Conservation (phyloP, 2,888 invertebrate genomes). For the Chloroclystis v-ata region DNA sequence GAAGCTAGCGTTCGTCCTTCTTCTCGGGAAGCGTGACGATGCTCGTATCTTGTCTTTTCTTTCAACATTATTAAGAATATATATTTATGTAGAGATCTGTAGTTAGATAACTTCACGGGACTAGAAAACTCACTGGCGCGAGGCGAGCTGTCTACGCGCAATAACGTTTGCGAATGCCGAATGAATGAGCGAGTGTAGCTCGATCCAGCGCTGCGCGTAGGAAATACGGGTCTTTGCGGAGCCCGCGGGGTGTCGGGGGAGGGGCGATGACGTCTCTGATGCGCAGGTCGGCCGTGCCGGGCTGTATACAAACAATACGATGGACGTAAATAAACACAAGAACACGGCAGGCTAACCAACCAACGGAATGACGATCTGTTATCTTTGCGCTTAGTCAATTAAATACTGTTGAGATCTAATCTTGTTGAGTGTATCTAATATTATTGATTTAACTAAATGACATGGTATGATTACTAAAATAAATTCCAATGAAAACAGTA, state of each 20-base stretch:
- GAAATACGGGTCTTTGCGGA: constrained; percentile 60
- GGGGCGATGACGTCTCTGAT: constrained; percentile 69
- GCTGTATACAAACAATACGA: constrained; percentile 78
- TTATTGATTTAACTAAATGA: no score
- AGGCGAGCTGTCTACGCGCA: constrained; percentile 56
- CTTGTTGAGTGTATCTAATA: background rate
- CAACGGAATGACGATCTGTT: constrained; percentile 46
- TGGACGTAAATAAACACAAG: constrained; percentile 78
- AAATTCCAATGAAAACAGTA: background rate
- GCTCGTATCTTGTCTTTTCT: constrained; percentile 66
- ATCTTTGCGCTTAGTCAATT: constrained; percentile 54
- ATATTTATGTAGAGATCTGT: constrained; percentile 26
- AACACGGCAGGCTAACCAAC: constrained; percentile 51
- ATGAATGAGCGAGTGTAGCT: constrained; percentile 72
- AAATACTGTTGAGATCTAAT: background rate
- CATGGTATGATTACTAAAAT: background rate
- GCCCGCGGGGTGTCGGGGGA: constrained; percentile 41
- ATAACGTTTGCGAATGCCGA: constrained; percentile 72
- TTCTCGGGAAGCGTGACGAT: constrained; percentile 52
- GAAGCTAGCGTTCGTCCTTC: constrained; percentile 56
- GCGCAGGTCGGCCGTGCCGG: constrained; percentile 71
- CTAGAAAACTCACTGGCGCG: constrained; percentile 53
- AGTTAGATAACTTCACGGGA: constrained; percentile 42
- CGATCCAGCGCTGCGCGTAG: constrained; percentile 65
- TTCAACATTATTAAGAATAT: constrained; percentile 61